A percentile compares a stretch with the other conserved stretches of the same genome.
These are phyloP conservation scores for Teleogryllus oceanicus DNA, from an alignment of 2,888 invertebrate genomes.

Conservation along the genomic window DNA sequence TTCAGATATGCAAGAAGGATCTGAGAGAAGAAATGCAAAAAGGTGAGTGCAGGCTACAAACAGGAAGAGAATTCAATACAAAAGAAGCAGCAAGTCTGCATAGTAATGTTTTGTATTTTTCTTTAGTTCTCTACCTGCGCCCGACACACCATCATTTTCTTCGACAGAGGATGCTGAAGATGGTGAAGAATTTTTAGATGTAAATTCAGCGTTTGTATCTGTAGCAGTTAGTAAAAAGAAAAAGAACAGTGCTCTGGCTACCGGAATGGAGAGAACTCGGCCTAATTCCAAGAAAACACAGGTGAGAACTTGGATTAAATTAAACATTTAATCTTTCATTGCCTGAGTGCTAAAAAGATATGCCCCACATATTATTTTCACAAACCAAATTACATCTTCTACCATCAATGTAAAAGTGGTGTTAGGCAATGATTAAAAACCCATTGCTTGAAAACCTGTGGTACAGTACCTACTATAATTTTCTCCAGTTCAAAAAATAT, in stretches of 20 bases:
- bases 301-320: neutral
- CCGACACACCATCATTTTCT: neutral
- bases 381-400: no score
- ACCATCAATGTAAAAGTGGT: no score
- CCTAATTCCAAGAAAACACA: neutral
- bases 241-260: neutral
- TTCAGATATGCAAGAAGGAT: neutral
- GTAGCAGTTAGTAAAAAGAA: constrained; percentile 29
- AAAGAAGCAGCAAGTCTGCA: neutral
- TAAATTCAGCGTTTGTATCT: constrained; percentile 31
- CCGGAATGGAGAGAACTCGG: neutral
- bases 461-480: no score
- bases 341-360: no score
- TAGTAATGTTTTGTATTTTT: neutral
- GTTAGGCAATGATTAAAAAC: no score
- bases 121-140: neutral
- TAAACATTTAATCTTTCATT: no score
- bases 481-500: no score
- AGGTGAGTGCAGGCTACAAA: neutral
- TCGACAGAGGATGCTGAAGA: neutral
- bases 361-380: no score
- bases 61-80: no score
- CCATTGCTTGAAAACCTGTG: no score
- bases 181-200: constrained; percentile 26
- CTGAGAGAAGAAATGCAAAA: neutral